Conservation (phyloP, 2,888 invertebrate species). For the Agonopterix arenella region DNA sequence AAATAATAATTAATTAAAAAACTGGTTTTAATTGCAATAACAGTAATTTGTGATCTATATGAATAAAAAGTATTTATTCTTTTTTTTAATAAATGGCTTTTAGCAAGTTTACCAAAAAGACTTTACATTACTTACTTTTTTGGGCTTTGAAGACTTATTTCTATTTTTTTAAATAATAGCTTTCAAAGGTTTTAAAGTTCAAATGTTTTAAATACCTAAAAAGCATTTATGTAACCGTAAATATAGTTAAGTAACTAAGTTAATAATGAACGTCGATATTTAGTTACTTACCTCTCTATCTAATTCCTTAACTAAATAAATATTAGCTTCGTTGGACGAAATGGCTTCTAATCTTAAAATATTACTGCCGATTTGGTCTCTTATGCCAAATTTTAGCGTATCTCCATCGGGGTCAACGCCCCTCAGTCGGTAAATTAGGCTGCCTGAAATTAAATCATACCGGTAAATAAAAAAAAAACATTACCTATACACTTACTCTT, state of each 20-base stretch:
- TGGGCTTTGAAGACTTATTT: too few species aligned
- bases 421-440: constrained; percentile 87
- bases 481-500: too few species aligned
- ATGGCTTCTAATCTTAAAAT: constrained; percentile 90
- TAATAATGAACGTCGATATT: background rate
- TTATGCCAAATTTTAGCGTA: constrained; percentile 87
- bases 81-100: too few species aligned
- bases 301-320: constrained; percentile 91
- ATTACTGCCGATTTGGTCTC: constrained; percentile 87
- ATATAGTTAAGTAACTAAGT: constrained; percentile 1
- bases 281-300: constrained; percentile 86
- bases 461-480: background rate
- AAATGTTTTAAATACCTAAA: too few species aligned
- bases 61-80: too few species aligned
- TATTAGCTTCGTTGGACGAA: constrained; percentile 88
- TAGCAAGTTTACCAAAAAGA: too few species aligned
- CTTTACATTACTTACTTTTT: too few species aligned
- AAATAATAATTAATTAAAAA: too few species aligned
- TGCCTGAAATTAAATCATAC: constrained; percentile 76
- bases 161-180: too few species aligned
- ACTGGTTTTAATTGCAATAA: too few species aligned
- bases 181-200: too few species aligned
- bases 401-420: constrained; percentile 93
- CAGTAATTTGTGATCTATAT: too few species aligned
- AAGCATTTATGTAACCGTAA: background rate